Evolutionary conservation across 1,140 invertebrate genomes (phyloP).

Genomic region (Sminthurides bifidus): DNA sequence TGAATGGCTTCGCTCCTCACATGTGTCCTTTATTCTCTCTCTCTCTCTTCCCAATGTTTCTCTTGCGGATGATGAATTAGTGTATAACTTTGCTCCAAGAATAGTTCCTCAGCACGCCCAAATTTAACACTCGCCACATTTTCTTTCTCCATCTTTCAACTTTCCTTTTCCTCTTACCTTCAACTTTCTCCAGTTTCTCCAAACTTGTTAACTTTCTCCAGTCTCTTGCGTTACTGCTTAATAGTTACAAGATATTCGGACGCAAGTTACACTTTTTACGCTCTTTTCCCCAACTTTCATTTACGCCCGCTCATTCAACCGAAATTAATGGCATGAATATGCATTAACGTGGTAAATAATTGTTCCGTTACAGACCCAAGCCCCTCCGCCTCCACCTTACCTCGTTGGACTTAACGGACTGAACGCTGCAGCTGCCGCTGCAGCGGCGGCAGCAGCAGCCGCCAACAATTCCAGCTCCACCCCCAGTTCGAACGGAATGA

Average conservation of each 20-base stretch:
- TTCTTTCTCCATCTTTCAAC: too few relatives aligned
- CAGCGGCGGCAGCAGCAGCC: slow-evolving; percentile 10
- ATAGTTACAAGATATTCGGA: background rate
- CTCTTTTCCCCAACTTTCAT: background rate
- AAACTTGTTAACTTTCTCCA: too few relatives aligned
- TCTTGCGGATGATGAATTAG: background rate
- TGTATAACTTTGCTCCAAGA: too few relatives aligned
- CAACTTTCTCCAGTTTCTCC: too few relatives aligned
- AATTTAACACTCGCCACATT: too few relatives aligned
- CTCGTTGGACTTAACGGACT: slow-evolving; percentile 8
- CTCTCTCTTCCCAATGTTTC: background rate
- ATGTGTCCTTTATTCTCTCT: background rate
- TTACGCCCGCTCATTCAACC: background rate
- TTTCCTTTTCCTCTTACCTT: too few relatives aligned
- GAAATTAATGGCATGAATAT: too few relatives aligned
- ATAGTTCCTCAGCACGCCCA: too few relatives aligned
- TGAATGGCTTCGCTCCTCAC: too few relatives aligned
- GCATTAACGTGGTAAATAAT: too few relatives aligned
- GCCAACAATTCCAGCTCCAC: slow-evolving; percentile 7
- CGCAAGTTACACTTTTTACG: background rate
- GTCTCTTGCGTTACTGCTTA: background rate
- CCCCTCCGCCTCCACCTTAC: background rate
- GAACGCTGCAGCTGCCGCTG: slow-evolving; percentile 7
- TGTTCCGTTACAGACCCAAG: background rate
- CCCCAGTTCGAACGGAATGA: slow-evolving; percentile 3